Evolutionary conservation across 2,113 vertebrate species (phyloP).

Genomic region (Eulemur macaco): DNA sequence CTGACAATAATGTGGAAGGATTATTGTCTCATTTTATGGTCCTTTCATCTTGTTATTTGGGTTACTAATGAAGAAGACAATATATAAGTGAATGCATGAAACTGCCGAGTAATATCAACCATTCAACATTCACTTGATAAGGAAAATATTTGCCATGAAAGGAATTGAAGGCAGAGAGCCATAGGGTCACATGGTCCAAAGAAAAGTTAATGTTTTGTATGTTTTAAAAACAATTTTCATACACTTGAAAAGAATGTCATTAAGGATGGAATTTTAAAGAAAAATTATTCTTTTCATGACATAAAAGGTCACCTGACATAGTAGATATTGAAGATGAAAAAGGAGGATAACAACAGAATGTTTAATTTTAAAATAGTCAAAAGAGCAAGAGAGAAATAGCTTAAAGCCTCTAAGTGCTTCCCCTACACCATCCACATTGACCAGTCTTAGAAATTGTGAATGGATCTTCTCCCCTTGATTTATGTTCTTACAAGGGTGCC

Average conservation of each 20-base stretch:
- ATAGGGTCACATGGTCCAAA: background rate
- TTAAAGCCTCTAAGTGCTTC: background rate
- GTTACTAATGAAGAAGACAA: background rate
- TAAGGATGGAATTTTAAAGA: background rate
- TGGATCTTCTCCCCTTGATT: background rate
- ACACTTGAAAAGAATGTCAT: slow-evolving; percentile 38
- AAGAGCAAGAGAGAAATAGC: background rate
- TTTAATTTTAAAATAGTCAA: slow-evolving; percentile 43
- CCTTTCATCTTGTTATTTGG: slow-evolving; percentile 42
- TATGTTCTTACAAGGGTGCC: background rate
- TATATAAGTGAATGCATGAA: slow-evolving; percentile 1
- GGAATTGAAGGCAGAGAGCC: background rate
- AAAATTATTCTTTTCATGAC: slow-evolving; percentile 20
- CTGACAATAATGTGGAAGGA: slow-evolving; percentile 1
- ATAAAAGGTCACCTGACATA: background rate
- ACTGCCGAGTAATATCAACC: slow-evolving; percentile 39
- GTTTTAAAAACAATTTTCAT: slow-evolving; percentile 38
- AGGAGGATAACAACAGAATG: background rate
- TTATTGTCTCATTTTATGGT: background rate
- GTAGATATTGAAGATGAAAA: slow-evolving; percentile 35
- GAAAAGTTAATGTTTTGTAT: background rate
- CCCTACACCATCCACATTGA: background rate
- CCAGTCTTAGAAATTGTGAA: background rate
- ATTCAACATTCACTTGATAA: slow-evolving; percentile 26
- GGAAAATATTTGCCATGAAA: slow-evolving; percentile 29